phyloP scores from a whole-genome alignment of 2,888 invertebrate genomes.

The Carpatolechia fugitivella region DNA sequence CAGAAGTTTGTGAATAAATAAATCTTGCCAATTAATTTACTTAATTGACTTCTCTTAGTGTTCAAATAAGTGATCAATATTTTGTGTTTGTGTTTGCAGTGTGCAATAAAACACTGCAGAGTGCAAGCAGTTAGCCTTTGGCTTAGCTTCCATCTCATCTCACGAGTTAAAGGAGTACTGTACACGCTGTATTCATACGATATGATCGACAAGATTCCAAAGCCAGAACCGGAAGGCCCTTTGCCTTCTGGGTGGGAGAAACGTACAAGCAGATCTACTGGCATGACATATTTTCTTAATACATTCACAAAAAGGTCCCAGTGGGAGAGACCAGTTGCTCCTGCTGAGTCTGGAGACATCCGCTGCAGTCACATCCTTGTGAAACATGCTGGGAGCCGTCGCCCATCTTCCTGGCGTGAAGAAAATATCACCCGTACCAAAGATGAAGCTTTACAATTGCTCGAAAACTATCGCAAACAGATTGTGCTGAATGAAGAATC shows the following conservation, averaged over 20 bases:
- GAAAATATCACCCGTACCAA: conserved; percentile 94
- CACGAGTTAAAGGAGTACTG: no score
- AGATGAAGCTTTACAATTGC: conserved; percentile 92
- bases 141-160: no score
- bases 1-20: no score
- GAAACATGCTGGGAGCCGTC: conserved; percentile 93
- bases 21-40: no score
- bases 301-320: conserved; percentile 97
- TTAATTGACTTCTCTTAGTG: not conserved
- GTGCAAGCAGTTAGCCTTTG: not conserved
- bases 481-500: conserved; percentile 89
- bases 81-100: not conserved
- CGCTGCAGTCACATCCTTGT: conserved; percentile 97
- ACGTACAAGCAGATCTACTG: conserved; percentile 90
- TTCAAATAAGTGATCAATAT: not conserved
- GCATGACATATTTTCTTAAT: conserved; percentile 96
- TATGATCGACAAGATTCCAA: not conserved
- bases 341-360: conserved; percentile 87
- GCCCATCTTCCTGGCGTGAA: conserved; percentile 98
- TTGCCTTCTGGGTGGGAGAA: conserved; percentile 97
- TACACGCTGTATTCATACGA: not conserved
- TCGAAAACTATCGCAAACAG: conserved; percentile 90
- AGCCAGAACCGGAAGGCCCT: conserved; percentile 41
- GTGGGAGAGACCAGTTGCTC: conserved; percentile 95
- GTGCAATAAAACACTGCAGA: not conserved